Conservation (phyloP, 2,888 invertebrate species). For the Plusia festucae region DNA sequence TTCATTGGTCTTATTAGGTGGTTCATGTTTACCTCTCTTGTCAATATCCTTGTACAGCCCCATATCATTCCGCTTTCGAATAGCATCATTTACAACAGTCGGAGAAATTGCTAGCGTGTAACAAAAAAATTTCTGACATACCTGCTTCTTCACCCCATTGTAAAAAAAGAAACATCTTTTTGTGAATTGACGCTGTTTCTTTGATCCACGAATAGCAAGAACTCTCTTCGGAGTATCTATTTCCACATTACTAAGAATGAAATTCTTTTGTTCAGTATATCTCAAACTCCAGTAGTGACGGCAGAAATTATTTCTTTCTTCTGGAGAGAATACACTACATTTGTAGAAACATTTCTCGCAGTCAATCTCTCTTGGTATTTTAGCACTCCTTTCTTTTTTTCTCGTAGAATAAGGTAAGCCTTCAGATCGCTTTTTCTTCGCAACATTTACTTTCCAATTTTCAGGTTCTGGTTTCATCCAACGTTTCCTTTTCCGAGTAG, state of each 20-base stretch:
- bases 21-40: neutral
- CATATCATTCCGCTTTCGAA: conserved; percentile 13
- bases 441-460: conserved; percentile 18
- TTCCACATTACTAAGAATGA: conserved; percentile 8
- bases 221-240: conserved; percentile 11
- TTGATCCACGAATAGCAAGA: conserved; percentile 15
- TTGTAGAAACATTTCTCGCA: conserved; percentile 17
- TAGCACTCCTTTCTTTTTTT: conserved; percentile 15
- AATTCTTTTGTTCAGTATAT: conserved; percentile 13
- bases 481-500: conserved; percentile 27
- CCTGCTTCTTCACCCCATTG: conserved; percentile 7
- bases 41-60: neutral
- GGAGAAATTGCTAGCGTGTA: conserved; percentile 12
- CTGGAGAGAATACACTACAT: conserved; percentile 12
- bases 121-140: conserved; percentile 19
- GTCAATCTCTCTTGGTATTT: conserved; percentile 19
- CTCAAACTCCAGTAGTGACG: conserved; percentile 11
- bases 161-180: conserved; percentile 20
- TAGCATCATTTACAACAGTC: conserved; percentile 16
- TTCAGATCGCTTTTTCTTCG: conserved; percentile 16
- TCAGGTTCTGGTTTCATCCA: conserved; percentile 24
- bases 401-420: conserved; percentile 10
- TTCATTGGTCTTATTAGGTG: neutral
- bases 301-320: conserved; percentile 10
- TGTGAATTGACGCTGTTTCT: conserved; percentile 18